A percentile compares a stretch with the other conserved stretches of the same genome.
Evolutionary conservation across 1,140 invertebrate species (phyloP).

Genomic region (Tetraneura akinire): DNA sequence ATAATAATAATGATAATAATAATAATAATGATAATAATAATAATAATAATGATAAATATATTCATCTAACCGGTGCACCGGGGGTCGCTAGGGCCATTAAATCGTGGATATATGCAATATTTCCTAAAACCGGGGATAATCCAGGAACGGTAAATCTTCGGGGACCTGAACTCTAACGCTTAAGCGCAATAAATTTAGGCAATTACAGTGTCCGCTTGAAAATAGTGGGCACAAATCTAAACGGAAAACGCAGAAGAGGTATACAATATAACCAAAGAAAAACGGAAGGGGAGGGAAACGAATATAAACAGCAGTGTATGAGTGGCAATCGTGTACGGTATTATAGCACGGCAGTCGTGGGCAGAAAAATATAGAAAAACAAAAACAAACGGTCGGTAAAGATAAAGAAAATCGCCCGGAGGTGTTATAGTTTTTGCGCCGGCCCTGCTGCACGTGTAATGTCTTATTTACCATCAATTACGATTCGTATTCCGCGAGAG

Average conservation of each 20-base stretch:
- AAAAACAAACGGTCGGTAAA: slow-evolving; percentile 3
- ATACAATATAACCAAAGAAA: slow-evolving; percentile 8
- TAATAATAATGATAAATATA: slow-evolving; percentile 46
- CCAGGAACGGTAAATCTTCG: slow-evolving; percentile 33
- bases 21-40: neutral
- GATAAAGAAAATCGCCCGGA: slow-evolving; percentile 23
- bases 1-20: too few species aligned
- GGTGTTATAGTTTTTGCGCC: neutral
- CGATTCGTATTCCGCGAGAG: slow-evolving; percentile 12
- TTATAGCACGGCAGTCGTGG: neutral
- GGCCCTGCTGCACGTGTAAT: neutral
- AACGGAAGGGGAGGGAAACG: neutral
- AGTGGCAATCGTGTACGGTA: too few species aligned
- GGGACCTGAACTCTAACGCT: slow-evolving; percentile 43
- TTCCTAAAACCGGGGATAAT: slow-evolving; percentile 41
- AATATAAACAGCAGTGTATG: slow-evolving; percentile 8
- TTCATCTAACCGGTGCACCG: slow-evolving; percentile 3
- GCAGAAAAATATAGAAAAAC: slow-evolving; percentile 15
- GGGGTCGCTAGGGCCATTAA: slow-evolving; percentile 23
- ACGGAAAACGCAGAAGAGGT: neutral
- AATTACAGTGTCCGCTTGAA: slow-evolving; percentile 29
- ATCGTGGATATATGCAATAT: slow-evolving; percentile 42
- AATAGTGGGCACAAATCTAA: slow-evolving; percentile 7
- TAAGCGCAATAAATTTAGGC: slow-evolving; percentile 47
- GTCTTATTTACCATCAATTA: slow-evolving; percentile 44